Base-by-base conservation (phyloP, 2,888 invertebrate genomes). In the Nemotelus pantherinus region DNA sequence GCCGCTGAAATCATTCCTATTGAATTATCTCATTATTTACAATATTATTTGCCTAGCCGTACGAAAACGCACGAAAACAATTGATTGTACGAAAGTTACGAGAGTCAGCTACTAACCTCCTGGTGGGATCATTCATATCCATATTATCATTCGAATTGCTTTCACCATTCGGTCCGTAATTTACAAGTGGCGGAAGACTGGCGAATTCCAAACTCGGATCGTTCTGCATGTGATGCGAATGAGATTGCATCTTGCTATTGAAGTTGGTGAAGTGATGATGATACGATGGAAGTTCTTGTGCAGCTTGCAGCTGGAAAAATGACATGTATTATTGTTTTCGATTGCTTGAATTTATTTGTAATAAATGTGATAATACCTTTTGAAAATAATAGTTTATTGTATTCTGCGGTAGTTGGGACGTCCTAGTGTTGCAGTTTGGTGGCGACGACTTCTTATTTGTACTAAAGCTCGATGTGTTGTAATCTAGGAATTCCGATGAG, bases 161-260 rank as follows among this genome's bases (percentile, higher is more conserved):
- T 71, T 78, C 79, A 50, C 55, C 76, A 25, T 79, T 78, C 25
- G 84, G 84, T 80, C 85, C 80, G 78, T 86, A 83, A 80, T 92
- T 90, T 67, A 92, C 91, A 77, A 91, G 91, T 0, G 93, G 92
- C 45, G 94, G 94, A 79, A 94, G 85, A 84, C 94, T 94, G 67
- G 93, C 89, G 82, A 89, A 91, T 81, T 91, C 91, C 80, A 86
- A 85, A n/a, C 83, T 83, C 44, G 83, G 83, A 79, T 85, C 85
- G 70, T 84, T 83, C 63, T 47, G 70, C 43, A 77, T 39, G 47
- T 68, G 68, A 58, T 76, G 72, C 5, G 64, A 65, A 65, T 76
- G 71, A 71, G 76, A 76, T 65, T n/a, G 77, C 68, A 64, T 77
- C 78, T 79, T 77, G 79, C 78, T 67, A 9, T 44, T 44, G 64